Percentiles rank a stretch among this genome's conserved stretches.
Conservation (phyloP, 2,888 invertebrate species). For the Poecilus cupreus region DNA sequence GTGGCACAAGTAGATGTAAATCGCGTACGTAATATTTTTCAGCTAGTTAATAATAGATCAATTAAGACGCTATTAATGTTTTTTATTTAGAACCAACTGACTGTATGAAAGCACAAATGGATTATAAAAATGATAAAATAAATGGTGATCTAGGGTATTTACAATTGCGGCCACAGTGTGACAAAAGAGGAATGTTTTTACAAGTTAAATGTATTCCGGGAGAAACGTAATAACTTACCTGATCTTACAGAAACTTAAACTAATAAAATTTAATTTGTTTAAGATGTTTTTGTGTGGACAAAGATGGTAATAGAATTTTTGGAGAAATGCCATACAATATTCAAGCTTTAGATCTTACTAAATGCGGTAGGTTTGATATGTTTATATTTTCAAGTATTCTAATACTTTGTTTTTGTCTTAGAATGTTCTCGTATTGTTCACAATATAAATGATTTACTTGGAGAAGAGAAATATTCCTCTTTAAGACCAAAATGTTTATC, state of each 20-base stretch:
- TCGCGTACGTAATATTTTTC: conserved; percentile 29
- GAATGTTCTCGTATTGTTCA: conserved; percentile 78
- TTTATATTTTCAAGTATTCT: neutral
- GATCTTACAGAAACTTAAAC: neutral
- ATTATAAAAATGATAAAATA: conserved; percentile 74
- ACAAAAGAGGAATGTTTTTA: conserved; percentile 77
- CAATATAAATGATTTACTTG: conserved; percentile 72
- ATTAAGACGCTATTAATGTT: no score
- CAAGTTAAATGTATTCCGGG: conserved; percentile 79
- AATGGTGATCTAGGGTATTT: conserved; percentile 75
- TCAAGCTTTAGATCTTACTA: conserved; percentile 67
- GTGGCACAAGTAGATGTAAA: conserved; percentile 59
- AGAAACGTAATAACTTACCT: conserved; percentile 76
- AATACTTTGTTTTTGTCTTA: conserved; percentile 67
- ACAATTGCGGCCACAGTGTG: conserved; percentile 77
- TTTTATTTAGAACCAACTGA: conserved; percentile 64
- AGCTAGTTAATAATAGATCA: neutral
- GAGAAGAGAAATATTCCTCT: conserved; percentile 68
- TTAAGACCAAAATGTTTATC: conserved; percentile 76
- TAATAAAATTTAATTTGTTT: conserved; percentile 1
- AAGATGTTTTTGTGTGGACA: conserved; percentile 81
- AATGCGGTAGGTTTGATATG: conserved; percentile 70
- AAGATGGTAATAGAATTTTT: conserved; percentile 79
- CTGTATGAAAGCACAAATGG: conserved; percentile 69
- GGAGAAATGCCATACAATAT: conserved; percentile 75